Conservation (phyloP, 2,113 vertebrate species). For the Corythornis madagascariensis region DNA sequence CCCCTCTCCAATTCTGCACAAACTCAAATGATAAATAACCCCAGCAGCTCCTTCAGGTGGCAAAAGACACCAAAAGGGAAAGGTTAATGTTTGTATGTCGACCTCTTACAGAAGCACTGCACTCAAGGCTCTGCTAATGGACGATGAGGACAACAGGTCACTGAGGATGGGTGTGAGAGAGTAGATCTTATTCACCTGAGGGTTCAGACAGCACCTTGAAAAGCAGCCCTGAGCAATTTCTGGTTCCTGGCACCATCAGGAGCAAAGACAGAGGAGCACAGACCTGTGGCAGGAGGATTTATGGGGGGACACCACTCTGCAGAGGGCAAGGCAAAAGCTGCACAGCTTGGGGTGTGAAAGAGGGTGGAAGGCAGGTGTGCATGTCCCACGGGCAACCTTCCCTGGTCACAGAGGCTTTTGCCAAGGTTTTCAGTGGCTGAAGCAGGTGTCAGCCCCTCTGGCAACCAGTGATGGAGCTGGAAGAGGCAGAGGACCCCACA, state of each 20-base stretch:
- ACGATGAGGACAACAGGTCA: neutral
- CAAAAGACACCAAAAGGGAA: neutral
- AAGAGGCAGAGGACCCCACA: neutral
- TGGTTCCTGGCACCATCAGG: neutral
- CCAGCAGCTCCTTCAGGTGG: neutral
- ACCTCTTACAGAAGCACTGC: neutral
- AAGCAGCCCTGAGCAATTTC: neutral
- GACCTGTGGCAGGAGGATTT: fast-evolving
- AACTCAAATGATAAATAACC: neutral
- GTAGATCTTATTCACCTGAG: neutral
- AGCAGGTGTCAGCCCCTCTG: neutral
- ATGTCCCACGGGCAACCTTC: neutral
- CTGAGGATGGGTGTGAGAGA: neutral
- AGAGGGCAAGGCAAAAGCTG: neutral
- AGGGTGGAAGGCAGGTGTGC: neutral
- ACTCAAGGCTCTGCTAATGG: neutral
- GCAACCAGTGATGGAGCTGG: neutral
- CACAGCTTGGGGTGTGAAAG: neutral
- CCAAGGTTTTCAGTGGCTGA: neutral
- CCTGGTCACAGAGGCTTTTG: neutral
- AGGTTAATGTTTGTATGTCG: neutral
- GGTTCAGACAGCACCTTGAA: neutral
- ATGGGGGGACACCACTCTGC: fast-evolving
- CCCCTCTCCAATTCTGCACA: neutral
- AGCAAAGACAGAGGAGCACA: neutral